These are phyloP conservation scores for Turnix velox DNA, from an alignment of 2,113 vertebrate genomes.

Conservation along the genomic window DNA sequence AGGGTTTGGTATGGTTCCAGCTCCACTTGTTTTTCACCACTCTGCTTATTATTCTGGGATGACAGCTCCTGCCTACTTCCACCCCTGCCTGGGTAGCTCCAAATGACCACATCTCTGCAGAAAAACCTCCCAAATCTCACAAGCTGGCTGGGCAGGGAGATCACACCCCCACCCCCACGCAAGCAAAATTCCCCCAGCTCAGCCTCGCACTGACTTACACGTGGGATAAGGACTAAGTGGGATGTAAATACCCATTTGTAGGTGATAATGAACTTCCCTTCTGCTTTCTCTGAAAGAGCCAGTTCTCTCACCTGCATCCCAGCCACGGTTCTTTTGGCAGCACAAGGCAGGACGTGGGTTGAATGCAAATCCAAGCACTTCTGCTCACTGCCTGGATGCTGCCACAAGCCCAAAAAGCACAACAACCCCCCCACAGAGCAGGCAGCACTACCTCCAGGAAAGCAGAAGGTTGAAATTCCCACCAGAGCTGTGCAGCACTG, in stretches of 20 bases:
- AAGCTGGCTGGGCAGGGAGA: neutral
- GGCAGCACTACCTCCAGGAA: neutral
- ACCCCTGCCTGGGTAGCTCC: neutral
- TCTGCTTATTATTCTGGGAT: neutral
- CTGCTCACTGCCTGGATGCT: neutral
- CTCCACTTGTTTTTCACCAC: neutral
- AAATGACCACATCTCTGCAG: neutral
- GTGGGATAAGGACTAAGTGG: neutral
- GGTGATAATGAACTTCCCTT: neutral
- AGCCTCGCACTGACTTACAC: neutral
- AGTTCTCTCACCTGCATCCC: neutral
- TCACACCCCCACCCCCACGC: neutral
- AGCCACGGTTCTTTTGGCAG: neutral
- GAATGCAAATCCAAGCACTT: neutral
- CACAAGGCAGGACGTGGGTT: neutral
- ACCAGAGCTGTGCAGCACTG: neutral
- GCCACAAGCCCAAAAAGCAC: neutral
- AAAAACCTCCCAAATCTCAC: neutral
- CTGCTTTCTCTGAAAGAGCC: neutral
- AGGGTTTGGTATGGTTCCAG: neutral
- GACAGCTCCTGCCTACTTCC: neutral
- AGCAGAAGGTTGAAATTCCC: neutral
- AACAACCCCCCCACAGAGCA: accelerated
- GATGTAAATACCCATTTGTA: neutral
- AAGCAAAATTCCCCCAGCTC: neutral